Conservation (phyloP, 1,140 invertebrate species). For the Drosophila tropicalis region DNA sequence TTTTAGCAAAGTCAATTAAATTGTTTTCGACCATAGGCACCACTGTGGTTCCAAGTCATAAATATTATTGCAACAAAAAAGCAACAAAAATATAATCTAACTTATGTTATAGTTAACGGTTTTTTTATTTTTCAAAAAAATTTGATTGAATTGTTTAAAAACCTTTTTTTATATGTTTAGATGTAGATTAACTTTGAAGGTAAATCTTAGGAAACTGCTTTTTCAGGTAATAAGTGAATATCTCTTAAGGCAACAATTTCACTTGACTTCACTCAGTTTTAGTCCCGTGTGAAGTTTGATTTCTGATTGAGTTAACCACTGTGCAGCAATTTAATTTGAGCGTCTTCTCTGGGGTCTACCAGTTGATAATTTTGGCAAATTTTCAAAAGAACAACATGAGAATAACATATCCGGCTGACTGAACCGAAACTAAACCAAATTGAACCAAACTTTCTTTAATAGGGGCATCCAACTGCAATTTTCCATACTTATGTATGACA, state of each 20-base stretch:
- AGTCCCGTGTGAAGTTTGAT: no score
- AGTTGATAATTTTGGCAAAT: conserved; percentile 65
- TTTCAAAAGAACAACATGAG: conserved; percentile 41
- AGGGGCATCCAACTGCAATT: conserved; percentile 58
- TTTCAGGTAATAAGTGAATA: no score
- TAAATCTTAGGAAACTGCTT: no score
- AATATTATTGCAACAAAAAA: neutral
- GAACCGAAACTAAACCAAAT: conserved; percentile 7
- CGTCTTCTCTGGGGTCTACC: neutral
- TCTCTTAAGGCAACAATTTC: no score
- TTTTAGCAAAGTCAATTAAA: conserved; percentile 70
- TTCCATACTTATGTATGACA: conserved; percentile 65
- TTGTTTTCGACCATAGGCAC: conserved; percentile 45
- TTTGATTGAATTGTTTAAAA: no score
- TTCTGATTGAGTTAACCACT: neutral
- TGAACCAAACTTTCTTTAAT: conserved; percentile 51
- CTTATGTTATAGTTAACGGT: no score
- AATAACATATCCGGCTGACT: conserved; percentile 71
- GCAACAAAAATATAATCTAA: no score
- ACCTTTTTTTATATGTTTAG: no score
- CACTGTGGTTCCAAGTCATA: conserved; percentile 27
- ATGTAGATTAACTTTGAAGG: no score
- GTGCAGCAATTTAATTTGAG: conserved; percentile 22
- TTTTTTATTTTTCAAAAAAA: no score
- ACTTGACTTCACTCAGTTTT: no score